A percentile compares a stretch with the other conserved stretches of the same genome.
These are phyloP conservation scores for Haliclystus octoradiatus DNA, from an alignment of 30 jellyfish, hydroid and myxozoan species.

Conservation along the genomic window DNA sequence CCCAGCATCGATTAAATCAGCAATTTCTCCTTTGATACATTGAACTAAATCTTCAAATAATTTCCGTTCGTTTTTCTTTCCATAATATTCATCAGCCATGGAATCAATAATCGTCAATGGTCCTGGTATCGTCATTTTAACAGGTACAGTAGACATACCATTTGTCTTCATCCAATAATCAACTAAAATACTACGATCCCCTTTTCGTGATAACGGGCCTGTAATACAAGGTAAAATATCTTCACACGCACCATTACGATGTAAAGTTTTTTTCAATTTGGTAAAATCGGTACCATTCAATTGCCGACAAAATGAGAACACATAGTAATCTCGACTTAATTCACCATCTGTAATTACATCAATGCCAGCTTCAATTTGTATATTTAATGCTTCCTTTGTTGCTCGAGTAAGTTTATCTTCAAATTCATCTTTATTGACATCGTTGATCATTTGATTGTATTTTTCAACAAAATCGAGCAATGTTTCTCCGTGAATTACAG, in stretches of 20 bases:
- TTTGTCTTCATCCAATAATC: constrained; percentile 56
- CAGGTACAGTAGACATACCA: constrained; percentile 26
- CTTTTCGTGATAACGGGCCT: constrained; percentile 26
- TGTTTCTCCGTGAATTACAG: constrained; percentile 57
- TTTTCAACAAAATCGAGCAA: constrained; percentile 24
- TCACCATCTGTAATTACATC: constrained; percentile 58
- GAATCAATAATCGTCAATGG: constrained; percentile 73
- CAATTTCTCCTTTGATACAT: constrained; percentile 37
- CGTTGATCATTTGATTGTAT: constrained; percentile 32
- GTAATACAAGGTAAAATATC: constrained; percentile 41
- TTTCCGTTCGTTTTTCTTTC: constrained; percentile 28
- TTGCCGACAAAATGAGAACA: constrained; percentile 41
- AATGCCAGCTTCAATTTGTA: constrained; percentile 44
- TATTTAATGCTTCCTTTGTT: constrained; percentile 36
- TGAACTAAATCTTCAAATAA: constrained; percentile 29
- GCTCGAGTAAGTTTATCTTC: constrained; percentile 41
- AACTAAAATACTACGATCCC: constrained; percentile 21
- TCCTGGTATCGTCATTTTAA: constrained; percentile 69
- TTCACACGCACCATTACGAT: too few relatives aligned
- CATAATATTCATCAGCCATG: constrained; percentile 36
- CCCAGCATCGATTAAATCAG: constrained; percentile 50
- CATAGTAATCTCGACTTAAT: constrained; percentile 44
- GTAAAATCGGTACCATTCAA: constrained; percentile 61
- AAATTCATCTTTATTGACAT: constrained; percentile 18
- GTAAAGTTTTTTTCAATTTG: constrained; percentile 12